These are phyloP conservation scores for Anastrepha ludens DNA, from an alignment of 1,140 invertebrate species.

Conservation along the genomic window DNA sequence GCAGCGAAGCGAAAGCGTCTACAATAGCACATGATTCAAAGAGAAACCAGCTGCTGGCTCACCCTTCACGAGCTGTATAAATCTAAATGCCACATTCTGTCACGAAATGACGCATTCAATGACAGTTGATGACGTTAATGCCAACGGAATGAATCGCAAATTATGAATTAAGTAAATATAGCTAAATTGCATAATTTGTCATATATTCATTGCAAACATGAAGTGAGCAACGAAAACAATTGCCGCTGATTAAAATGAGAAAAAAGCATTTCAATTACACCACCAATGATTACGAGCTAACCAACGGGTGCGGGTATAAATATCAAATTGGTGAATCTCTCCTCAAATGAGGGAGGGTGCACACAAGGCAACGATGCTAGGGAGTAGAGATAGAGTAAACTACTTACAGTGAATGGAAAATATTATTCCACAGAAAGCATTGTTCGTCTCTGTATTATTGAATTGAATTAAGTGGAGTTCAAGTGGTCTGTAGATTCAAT, in stretches of 20 bases:
- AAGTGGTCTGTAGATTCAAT: slow-evolving; percentile 50
- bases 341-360: neutral
- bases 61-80: too few species aligned
- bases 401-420: neutral
- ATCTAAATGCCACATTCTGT: too few species aligned
- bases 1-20: too few species aligned
- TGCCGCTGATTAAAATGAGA: slow-evolving; percentile 40
- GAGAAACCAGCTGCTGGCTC: too few species aligned
- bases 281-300: neutral
- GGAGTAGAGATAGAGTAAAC: neutral
- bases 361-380: neutral
- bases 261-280: neutral
- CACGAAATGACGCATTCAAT: neutral
- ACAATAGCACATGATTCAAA: too few species aligned
- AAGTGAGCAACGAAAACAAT: slow-evolving; percentile 42
- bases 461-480: slow-evolving; percentile 37
- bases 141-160: slow-evolving; percentile 3
- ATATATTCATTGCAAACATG: slow-evolving; percentile 20
- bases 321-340: slow-evolving; percentile 18
- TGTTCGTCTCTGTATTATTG: neutral
- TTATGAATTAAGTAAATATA: slow-evolving; percentile 29
- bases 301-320: slow-evolving; percentile 10
- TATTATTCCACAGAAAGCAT: neutral
- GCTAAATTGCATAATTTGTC: slow-evolving; percentile 34
- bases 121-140: slow-evolving; percentile 12